Base-by-base conservation (phyloP, 2,113 vertebrate species). In the Jacana jacana region DNA sequence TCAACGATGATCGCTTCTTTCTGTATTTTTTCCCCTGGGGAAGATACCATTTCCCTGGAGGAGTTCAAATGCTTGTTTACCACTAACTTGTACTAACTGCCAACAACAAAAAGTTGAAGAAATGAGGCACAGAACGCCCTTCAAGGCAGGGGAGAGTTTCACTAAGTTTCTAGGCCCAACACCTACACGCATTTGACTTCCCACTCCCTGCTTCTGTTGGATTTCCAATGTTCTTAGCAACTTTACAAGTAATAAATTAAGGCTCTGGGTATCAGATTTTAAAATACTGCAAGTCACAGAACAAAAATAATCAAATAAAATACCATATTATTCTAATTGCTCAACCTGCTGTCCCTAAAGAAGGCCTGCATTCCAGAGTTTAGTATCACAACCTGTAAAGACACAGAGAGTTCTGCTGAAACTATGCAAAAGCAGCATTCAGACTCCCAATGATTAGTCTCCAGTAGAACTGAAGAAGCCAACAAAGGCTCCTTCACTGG, bases 301-400 rank as follows among this genome's bases (percentile, higher is more conserved):
- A 86, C 17, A 91, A 79, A 92, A 86, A 22, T 10, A 69, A 40
- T 8, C 10, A n/a, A 51, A 68, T 6, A 46, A 81, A 82, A 69
- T 37, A 44, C 0, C 2, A 0, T 39, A 33, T 68, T 86, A 55
- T 14, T 81, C 46, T 31, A 61, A 30, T 39, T 81, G 83, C 25
- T 71, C 57, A 81, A 66, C 12, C 27, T 55, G 15, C 37, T 7
- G 13, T 18, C 12, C 13, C 28, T 51, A 31, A 77, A 73, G 42
- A 46, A 35, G 30, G 19, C 9, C 48, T 11, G 18, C 39, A 70
- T 61, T 70, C 31, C 54, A 66, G 8, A 82, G 20, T 23, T 84
- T 33, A 42, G 16, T 17, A 54, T 0, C 4, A 0, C 13, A 16
- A 2, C 30, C 64, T 33, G 28, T 27, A 75, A 8, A 4, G 24